Base-by-base conservation (phyloP, 2,797 vertebrate species). In the Margarornis squamiger region DNA sequence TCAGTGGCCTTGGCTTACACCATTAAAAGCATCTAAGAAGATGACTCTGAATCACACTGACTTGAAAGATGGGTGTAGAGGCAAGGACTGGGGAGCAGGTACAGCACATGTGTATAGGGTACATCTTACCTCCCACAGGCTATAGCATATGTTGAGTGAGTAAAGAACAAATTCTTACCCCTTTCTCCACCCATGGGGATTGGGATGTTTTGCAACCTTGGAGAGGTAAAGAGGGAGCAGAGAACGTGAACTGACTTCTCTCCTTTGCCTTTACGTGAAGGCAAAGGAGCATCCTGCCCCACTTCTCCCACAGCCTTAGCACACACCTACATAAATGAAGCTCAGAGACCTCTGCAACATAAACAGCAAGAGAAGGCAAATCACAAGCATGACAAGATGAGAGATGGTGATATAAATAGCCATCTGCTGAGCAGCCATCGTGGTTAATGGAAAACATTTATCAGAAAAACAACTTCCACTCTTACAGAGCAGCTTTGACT, bases 401-500 rank as follows among this genome's bases (percentile, higher is more conserved):
- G 39, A 51, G 34, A 81, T 74, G 26, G 24, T 72, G 52, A 81
- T 51, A 86, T 79, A 94, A 94, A 82, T 65, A 88, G n/a, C 85
- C 81, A 83, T 76, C 52, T 87, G 41, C 58, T 81, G 48, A 86
- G 72, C 36, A 94, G 52, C 8, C 12, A 58, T 80, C 13, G 34
- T 63, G 52, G 24, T 49, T 91, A 89, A 91, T 48, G 22, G 75
- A 91, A 92, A 87, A 41, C 36, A 66, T 78, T 49, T 38, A 88
- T 46, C 91, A 91, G 70, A 71, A 92, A 90, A 95, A 68, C 59
- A 88, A 73, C 45, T n/a, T 24, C 17, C 26, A 24, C 21, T 59
- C 51, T 68, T 68, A 72, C 27, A 78, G 29, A 81, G 48, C 48
- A 84, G 32, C 15, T 68, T 61, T 46, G 26, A 22, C 62, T 66